phyloP scores from a whole-genome alignment of 2,888 invertebrate species.

The Acrobeloides nanus region DNA sequence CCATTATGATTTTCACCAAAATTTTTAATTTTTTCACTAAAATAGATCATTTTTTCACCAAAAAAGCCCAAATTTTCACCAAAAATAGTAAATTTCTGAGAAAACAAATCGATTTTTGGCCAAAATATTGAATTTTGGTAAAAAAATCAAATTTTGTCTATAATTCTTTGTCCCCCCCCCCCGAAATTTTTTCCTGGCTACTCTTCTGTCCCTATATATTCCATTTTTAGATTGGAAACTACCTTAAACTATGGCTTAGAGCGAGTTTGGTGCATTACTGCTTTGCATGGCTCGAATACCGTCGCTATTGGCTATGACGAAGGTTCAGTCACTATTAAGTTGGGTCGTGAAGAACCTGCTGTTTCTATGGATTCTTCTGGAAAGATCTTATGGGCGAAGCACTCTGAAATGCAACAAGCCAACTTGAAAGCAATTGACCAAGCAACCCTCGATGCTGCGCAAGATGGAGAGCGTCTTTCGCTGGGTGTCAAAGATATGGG shows the following conservation, averaged over 20 bases:
- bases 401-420: slow-evolving; percentile 84
- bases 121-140: background rate
- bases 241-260: slow-evolving; percentile 96
- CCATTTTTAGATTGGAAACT: slow-evolving; percentile 71
- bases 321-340: slow-evolving; percentile 82
- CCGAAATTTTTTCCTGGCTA: no score
- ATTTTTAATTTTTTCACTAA: no score
- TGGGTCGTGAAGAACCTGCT: slow-evolving; percentile 96
- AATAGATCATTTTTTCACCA: no score
- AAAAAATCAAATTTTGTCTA: no score
- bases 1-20: no score
- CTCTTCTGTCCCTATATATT: no score
- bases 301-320: slow-evolving; percentile 95
- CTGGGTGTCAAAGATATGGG: slow-evolving; percentile 97
- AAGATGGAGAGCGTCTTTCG: slow-evolving; percentile 82
- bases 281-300: slow-evolving; percentile 48
- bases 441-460: slow-evolving; percentile 35
- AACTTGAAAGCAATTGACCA: slow-evolving; percentile 50
- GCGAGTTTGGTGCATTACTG: slow-evolving; percentile 88
- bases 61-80: no score
- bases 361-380: slow-evolving; percentile 95
- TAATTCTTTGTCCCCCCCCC: no score
- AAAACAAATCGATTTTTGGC: slow-evolving; percentile 1
- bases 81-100: no score
- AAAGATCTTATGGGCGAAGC: slow-evolving; percentile 97